A percentile compares a stretch with the other conserved stretches of the same genome.
phyloP scores from a whole-genome alignment of 2,113 vertebrate genomes.

The Mionectes macconnelli region DNA sequence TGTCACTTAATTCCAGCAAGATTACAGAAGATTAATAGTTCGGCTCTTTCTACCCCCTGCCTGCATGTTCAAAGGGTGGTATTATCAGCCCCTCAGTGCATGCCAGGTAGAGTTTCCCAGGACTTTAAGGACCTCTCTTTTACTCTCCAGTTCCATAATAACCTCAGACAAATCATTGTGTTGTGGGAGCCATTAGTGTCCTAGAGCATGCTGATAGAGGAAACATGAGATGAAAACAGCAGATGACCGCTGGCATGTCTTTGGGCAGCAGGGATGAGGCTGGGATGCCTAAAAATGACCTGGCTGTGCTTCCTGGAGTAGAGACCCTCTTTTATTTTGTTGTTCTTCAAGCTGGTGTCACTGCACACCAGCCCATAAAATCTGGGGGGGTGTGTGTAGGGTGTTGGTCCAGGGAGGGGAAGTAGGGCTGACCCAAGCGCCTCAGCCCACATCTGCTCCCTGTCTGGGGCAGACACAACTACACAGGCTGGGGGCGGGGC shows the following conservation, averaged over 20 bases:
- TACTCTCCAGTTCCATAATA: neutral
- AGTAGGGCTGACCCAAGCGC: neutral
- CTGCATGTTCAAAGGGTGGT: neutral
- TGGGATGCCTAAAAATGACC: neutral
- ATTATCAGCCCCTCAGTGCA: neutral
- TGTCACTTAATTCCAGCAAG: slow-evolving; percentile 42
- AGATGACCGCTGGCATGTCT: fast-evolving
- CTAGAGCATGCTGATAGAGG: neutral
- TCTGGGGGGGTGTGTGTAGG: fast-evolving
- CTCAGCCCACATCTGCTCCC: neutral
- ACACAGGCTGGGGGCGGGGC: no score
- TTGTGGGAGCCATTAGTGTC: neutral
- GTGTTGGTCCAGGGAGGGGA: neutral
- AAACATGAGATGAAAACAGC: neutral
- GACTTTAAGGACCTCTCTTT: neutral
- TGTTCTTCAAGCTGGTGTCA: neutral
- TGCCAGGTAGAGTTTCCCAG: neutral
- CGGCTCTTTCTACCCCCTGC: neutral
- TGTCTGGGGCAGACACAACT: neutral
- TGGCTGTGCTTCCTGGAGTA: neutral
- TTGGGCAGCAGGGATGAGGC: neutral
- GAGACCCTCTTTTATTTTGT: neutral
- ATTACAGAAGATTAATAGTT: slow-evolving; percentile 38
- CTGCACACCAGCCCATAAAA: neutral
- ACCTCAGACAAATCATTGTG: neutral